These are phyloP conservation scores for Holacanthella duospinosa DNA, from an alignment of 2,888 invertebrate species.

Conservation along the genomic window DNA sequence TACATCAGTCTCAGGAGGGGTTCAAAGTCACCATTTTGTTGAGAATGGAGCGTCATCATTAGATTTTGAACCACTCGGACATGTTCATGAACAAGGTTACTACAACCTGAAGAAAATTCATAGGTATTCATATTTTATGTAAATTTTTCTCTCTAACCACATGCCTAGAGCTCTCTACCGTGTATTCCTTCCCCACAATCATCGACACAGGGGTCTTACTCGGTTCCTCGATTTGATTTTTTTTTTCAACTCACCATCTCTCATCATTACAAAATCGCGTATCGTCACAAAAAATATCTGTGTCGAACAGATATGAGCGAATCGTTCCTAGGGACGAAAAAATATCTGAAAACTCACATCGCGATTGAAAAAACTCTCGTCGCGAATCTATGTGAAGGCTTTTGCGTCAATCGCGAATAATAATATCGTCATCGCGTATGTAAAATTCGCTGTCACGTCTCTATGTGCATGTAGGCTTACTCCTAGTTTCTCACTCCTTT, in stretches of 20 bases:
- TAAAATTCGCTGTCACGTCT: no score
- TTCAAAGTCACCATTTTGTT: constrained; percentile 34
- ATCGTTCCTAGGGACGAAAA: neutral
- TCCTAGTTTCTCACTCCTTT: no score
- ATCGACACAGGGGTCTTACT: constrained; percentile 10
- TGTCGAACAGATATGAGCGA: neutral
- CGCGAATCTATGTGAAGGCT: no score
- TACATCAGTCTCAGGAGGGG: constrained; percentile 31
- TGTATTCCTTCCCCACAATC: constrained; percentile 20
- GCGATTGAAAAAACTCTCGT: no score
- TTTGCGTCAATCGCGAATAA: no score
- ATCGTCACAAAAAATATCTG: constrained; percentile 17
- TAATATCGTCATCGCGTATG: no score
- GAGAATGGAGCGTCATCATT: constrained; percentile 32
- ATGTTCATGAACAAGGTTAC: constrained; percentile 23
- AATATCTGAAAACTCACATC: no score
- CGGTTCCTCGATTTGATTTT: neutral
- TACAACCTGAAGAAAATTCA: constrained; percentile 31
- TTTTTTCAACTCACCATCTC: neutral
- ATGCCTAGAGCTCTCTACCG: no score
- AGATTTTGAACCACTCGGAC: constrained; percentile 10
- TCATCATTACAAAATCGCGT: constrained; percentile 18
- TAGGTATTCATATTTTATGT: no score
- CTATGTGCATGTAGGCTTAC: no score
- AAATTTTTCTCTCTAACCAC: no score